Evolutionary conservation across 2,888 invertebrate species (phyloP), one percentile per base, ranked within the genome.

Genomic region (Amphipoea lucens): DNA sequence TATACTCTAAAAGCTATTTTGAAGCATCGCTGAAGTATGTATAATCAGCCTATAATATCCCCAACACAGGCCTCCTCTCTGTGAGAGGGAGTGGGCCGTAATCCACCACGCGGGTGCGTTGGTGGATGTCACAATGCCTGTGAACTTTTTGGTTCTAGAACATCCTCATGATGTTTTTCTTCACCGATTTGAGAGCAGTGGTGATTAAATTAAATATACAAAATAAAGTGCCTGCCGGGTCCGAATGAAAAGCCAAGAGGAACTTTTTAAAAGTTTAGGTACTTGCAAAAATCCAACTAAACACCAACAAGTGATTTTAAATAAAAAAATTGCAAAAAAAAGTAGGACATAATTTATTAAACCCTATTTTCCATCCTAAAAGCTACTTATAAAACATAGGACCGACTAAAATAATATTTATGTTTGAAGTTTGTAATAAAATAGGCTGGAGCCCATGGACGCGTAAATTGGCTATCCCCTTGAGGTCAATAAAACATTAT

Each of bases 401-500:
- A 48, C n/a, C 40, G 20, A 48, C 60, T 75, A 51, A 80, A 87
- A 83, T 74, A 73, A 82, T 81, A 82, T 82, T 84, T 76, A 82
- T 81, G 82, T 84, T 83, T 86, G 73, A 79, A 80, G 76, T 84
- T 79, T 66, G 83, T 63, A 74, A 85, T 84, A 86, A 87, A 82
- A 85, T 76, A 72, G 60, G 73, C 57, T 63, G 73, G 63, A 78
- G 80, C 83, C 67, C 83, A 79, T 72, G 83, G 78, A 78, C 78
- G 87, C 83, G 83, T 89, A 84, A 86, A 90, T 90, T 89, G 74
- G 63, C 71, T 54, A 74, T 76, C 71, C 88, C 86, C 90, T 45
- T n/a, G 89, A 87, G 91, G 72, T 79, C 74, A 82, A 90, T 91
- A 86, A 87, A 90, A 88, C 89, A 87, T 90, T 90, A 91, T 90